Conservation (phyloP, 2,113 vertebrate species). For the Pseudonaja textilis region DNA sequence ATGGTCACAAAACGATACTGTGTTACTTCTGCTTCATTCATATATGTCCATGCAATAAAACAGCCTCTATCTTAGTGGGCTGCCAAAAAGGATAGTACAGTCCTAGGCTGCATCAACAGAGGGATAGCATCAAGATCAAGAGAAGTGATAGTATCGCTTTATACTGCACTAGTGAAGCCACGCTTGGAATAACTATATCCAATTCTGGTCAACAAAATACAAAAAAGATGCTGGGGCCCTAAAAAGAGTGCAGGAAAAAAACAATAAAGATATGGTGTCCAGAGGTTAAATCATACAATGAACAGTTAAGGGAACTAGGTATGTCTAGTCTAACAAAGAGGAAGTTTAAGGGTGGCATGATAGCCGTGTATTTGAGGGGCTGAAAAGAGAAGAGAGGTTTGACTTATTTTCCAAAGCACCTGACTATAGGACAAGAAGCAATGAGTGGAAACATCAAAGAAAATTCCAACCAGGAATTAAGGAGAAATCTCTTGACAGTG, state of each 20-base stretch:
- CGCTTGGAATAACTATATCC: background rate
- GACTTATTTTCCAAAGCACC: background rate
- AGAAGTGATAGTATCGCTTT: background rate
- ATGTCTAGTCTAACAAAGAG: background rate
- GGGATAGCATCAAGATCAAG: background rate
- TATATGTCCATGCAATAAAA: background rate
- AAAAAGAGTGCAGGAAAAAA: background rate
- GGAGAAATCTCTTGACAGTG: background rate
- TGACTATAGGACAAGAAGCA: background rate
- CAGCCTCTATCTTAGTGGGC: background rate
- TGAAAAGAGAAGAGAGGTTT: background rate
- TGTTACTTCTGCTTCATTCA: background rate
- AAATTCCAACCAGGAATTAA: background rate
- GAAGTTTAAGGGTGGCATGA: background rate
- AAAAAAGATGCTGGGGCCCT: background rate
- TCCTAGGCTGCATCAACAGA: background rate
- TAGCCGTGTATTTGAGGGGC: background rate
- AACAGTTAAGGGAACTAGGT: background rate
- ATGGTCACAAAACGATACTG: background rate
- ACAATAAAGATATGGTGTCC: background rate
- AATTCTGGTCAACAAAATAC: background rate
- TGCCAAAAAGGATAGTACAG: background rate
- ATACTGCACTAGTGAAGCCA: background rate
- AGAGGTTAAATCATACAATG: background rate
- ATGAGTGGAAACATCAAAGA: background rate